A percentile compares a stretch with the other conserved stretches of the same genome.
Conservation (phyloP, 2,797 vertebrate genomes). For the Eospalax fontanierii region DNA sequence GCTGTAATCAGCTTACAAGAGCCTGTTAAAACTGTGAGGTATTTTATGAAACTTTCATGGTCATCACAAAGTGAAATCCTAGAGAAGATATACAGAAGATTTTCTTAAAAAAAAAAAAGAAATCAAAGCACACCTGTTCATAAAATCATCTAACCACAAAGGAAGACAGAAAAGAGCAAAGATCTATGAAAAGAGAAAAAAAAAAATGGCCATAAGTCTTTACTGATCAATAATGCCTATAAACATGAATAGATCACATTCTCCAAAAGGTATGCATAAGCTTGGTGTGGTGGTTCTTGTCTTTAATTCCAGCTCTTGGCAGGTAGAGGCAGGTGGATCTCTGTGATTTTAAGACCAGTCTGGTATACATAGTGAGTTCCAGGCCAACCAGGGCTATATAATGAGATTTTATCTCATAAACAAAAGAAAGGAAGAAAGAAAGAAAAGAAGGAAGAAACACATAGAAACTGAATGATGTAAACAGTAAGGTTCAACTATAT, state of each 20-base stretch:
- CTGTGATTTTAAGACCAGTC: too few species aligned
- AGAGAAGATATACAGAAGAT: background rate
- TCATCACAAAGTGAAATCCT: background rate
- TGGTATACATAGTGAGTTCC: too few species aligned
- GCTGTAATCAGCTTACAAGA: background rate
- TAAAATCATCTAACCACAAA: background rate
- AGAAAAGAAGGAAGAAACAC: background rate
- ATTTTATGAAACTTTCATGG: background rate
- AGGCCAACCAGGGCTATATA: too few species aligned
- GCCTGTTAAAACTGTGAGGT: background rate
- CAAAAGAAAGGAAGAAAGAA: too few species aligned
- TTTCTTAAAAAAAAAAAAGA: background rate
- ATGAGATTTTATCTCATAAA: too few species aligned
- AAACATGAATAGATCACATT: conserved; percentile 6
- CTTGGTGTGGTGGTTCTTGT: too few species aligned
- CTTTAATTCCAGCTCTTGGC: too few species aligned
- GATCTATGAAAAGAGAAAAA: background rate
- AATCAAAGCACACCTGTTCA: background rate
- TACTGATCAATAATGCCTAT: background rate
- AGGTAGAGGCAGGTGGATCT: too few species aligned
- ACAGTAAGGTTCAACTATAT: background rate
- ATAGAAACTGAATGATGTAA: background rate
- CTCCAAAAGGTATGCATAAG: background rate
- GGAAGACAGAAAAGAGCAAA: background rate
- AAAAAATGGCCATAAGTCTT: background rate